A percentile compares a stretch with the other conserved stretches of the same genome.
Evolutionary conservation across 2,888 invertebrate species (phyloP).

Genomic region (Nemoura dubitans): DNA sequence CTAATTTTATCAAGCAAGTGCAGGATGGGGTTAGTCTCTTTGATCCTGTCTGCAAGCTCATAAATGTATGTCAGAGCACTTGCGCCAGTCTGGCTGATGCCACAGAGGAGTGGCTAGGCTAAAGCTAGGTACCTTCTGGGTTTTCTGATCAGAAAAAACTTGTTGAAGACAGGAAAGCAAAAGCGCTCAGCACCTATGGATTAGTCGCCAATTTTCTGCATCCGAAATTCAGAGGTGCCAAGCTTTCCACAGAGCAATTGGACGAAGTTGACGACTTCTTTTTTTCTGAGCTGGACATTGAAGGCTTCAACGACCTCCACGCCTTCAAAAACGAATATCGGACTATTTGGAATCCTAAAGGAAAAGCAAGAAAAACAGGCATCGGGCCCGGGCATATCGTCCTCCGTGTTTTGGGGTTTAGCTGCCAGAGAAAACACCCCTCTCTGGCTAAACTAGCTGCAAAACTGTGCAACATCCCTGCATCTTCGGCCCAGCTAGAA

Average conservation of each 20-base stretch:
- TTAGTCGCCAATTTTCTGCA: background rate
- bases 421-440: slow-evolving; percentile 46
- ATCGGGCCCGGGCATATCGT: background rate
- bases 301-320: background rate
- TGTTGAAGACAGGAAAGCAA: no score
- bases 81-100: slow-evolving; percentile 20
- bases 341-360: background rate
- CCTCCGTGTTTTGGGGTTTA: slow-evolving; percentile 46
- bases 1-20: slow-evolving; percentile 26
- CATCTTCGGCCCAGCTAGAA: slow-evolving; percentile 49
- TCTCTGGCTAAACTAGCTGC: slow-evolving; percentile 45
- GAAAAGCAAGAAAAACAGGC: background rate
- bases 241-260: background rate
- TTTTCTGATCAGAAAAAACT: background rate
- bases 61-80: slow-evolving; percentile 7
- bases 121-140: background rate
- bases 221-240: background rate
- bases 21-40: slow-evolving; percentile 32
- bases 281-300: background rate
- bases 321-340: background rate
- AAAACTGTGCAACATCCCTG: slow-evolving; percentile 48
- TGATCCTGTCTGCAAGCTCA: slow-evolving; percentile 26
- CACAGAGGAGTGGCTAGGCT: slow-evolving; percentile 36
- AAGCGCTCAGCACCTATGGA: background rate
- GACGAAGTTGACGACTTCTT: slow-evolving; percentile 25